These are phyloP conservation scores for Apotomis turbidana DNA, from an alignment of 2,888 invertebrate species.

Conservation along the genomic window DNA sequence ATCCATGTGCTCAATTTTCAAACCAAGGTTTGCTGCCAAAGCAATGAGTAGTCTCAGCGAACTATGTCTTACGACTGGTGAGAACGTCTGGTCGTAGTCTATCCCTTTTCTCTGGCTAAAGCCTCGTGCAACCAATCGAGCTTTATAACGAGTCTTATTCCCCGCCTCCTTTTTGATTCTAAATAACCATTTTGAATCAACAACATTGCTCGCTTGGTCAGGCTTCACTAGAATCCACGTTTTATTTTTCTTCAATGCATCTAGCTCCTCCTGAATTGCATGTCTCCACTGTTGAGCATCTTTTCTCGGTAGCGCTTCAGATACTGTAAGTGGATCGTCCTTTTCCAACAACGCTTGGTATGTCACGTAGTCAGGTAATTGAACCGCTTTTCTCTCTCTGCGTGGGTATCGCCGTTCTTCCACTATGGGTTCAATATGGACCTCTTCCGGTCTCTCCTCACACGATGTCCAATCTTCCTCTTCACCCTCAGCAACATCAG, in stretches of 20 bases:
- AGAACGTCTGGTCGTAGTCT: slow-evolving; percentile 7
- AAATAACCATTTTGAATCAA: neutral
- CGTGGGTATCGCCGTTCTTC: neutral
- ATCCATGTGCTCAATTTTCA: neutral
- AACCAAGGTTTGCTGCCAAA: neutral
- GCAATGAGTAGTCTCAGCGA: neutral
- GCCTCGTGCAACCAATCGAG: neutral
- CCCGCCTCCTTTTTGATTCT: neutral
- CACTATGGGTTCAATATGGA: neutral
- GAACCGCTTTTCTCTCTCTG: neutral
- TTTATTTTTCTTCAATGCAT: neutral
- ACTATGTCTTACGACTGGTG: neutral
- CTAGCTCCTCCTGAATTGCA: neutral
- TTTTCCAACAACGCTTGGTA: neutral
- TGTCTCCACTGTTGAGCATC: neutral
- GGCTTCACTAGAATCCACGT: neutral
- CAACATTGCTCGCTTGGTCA: neutral
- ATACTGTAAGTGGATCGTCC: neutral
- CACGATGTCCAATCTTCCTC: neutral
- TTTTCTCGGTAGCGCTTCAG: neutral
- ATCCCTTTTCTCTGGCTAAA: slow-evolving; percentile 8
- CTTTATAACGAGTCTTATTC: neutral
- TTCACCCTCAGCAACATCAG: neutral
- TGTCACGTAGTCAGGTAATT: neutral
- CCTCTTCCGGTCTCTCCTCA: neutral